These are phyloP conservation scores for human (Homo sapiens) DNA, from an alignment of 2,113 vertebrate genomes.

Conservation along the genomic window GRCh38 chr4:187562001-187562500, in stretches of 20 bases:
- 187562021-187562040: no score
- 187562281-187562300: neutral
- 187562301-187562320: neutral
- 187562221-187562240: neutral
- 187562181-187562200: neutral
- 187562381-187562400: no score
- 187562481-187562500: neutral
- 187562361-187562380: neutral
- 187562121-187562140: neutral
- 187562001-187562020: neutral
- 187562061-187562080: neutral
- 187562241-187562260: neutral
- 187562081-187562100: neutral
- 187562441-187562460: neutral
- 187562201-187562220: neutral
- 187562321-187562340: neutral
- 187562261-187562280: neutral
- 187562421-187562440: neutral
- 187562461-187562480: neutral
- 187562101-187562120: neutral
- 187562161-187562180: neutral
- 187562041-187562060: neutral
- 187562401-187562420: neutral
- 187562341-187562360: neutral
- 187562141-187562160: neutral